phyloP scores from a whole-genome alignment of 2,113 vertebrate genomes.

The Cromileptes altivelis region DNA sequence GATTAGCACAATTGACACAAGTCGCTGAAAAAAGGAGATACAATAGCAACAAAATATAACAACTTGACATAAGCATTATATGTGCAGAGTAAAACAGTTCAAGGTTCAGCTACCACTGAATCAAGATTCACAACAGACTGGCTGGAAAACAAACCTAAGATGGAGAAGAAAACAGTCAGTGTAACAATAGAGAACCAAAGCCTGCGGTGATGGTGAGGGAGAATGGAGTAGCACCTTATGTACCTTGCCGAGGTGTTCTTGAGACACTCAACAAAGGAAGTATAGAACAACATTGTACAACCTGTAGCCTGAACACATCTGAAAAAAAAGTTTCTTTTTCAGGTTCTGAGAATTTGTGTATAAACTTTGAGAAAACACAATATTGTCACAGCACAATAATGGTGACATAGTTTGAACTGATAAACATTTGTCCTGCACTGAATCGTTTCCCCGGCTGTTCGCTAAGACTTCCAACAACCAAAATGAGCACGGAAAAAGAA shows the following conservation, averaged over 20 bases:
- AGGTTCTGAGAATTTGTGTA: background rate
- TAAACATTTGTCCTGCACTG: background rate
- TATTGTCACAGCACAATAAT: background rate
- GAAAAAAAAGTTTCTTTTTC: background rate
- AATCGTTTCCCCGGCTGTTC: background rate
- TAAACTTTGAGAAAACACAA: background rate
- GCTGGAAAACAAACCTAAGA: background rate
- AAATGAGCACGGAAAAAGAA: slow-evolving; percentile 29
- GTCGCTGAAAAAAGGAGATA: background rate
- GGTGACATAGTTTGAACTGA: background rate
- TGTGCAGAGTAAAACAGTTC: background rate
- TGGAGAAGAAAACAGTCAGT: background rate
- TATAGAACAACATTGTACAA: background rate
- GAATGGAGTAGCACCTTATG: background rate
- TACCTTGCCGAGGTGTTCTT: background rate
- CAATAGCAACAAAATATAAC: background rate
- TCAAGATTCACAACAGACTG: background rate
- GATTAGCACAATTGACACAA: background rate
- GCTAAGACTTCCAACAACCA: background rate
- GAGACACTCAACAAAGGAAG: background rate
- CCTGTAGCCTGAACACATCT: background rate
- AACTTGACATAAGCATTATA: background rate
- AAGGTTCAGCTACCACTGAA: background rate
- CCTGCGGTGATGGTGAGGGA: background rate
- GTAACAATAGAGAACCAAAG: background rate